phyloP scores from a whole-genome alignment of 2,797 vertebrate species.

The Paratrypauchen microcephalus region DNA sequence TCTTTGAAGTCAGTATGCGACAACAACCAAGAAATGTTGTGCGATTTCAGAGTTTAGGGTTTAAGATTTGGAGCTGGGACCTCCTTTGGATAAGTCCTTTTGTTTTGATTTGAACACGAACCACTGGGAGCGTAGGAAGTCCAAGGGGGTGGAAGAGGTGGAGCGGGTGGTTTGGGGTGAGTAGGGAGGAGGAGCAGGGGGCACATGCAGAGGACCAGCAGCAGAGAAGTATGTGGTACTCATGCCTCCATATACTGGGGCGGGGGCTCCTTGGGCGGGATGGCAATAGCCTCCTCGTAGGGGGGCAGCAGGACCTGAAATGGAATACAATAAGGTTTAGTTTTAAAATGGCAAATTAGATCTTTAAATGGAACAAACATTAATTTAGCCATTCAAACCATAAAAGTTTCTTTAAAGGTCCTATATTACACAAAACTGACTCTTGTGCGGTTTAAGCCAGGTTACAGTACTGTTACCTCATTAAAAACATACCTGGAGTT shows the following conservation, averaged over 20 bases:
- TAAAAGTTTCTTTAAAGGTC: too few relatives aligned
- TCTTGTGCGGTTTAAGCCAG: too few relatives aligned
- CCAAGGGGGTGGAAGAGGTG: slow-evolving; percentile 28
- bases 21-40: slow-evolving; percentile 28
- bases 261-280: slow-evolving; percentile 77
- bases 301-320: slow-evolving; percentile 78
- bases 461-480: too few relatives aligned
- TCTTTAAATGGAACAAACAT: neutral
- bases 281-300: slow-evolving; percentile 76
- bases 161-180: neutral
- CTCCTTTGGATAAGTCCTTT: slow-evolving; percentile 39
- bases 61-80: slow-evolving; percentile 34
- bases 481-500: too few relatives aligned
- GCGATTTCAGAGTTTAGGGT: slow-evolving; percentile 10
- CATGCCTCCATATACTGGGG: slow-evolving; percentile 75
- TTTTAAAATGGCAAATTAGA: neutral
- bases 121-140: slow-evolving; percentile 26
- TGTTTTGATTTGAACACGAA: slow-evolving; percentile 31
- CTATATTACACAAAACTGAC: too few relatives aligned
- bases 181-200: neutral
- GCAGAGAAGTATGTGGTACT: slow-evolving; percentile 30
- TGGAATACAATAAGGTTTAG: slow-evolving; percentile 4
- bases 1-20: slow-evolving; percentile 51
- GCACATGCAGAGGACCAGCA: slow-evolving; percentile 24
- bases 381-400: too few relatives aligned